phyloP scores from a whole-genome alignment of 2,113 vertebrate species.

The Nanorana parkeri region DNA sequence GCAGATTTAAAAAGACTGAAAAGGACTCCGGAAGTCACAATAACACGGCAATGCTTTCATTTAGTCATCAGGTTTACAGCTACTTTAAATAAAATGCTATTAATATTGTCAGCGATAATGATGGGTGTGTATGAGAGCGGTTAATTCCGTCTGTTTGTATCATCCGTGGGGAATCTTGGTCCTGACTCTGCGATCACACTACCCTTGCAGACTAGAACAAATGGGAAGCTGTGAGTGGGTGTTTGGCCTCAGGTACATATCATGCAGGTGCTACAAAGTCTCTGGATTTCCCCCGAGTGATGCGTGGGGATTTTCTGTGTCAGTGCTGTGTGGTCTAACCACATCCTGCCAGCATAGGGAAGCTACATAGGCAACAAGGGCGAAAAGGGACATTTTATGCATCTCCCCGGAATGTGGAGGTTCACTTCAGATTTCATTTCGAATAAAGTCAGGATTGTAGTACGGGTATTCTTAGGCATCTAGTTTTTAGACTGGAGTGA shows the following conservation, averaged over 20 bases:
- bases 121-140: conserved; percentile 16
- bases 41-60: too few relatives aligned
- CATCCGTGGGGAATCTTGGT: neutral
- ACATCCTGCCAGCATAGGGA: conserved; percentile 9
- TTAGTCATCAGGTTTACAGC: too few relatives aligned
- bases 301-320: conserved; percentile 37
- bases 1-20: too few relatives aligned
- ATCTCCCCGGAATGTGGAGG: neutral
- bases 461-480: too few relatives aligned
- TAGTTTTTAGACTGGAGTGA: too few relatives aligned
- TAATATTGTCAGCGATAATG: too few relatives aligned
- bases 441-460: too few relatives aligned
- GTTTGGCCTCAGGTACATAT: conserved; percentile 35
- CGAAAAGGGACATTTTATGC: neutral
- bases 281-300: conserved; percentile 49
- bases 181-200: neutral
- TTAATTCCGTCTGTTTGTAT: neutral
- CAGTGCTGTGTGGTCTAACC: conserved; percentile 32
- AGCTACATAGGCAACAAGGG: neutral
- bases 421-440: too few relatives aligned
- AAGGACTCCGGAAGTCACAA: too few relatives aligned
- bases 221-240: conserved; percentile 49
- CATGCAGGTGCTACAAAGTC: conserved; percentile 34
- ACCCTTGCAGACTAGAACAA: conserved; percentile 27
- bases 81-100: too few relatives aligned